Base-by-base conservation (phyloP, 2,113 vertebrate species). In the Leptobrachium ailaonicum region DNA sequence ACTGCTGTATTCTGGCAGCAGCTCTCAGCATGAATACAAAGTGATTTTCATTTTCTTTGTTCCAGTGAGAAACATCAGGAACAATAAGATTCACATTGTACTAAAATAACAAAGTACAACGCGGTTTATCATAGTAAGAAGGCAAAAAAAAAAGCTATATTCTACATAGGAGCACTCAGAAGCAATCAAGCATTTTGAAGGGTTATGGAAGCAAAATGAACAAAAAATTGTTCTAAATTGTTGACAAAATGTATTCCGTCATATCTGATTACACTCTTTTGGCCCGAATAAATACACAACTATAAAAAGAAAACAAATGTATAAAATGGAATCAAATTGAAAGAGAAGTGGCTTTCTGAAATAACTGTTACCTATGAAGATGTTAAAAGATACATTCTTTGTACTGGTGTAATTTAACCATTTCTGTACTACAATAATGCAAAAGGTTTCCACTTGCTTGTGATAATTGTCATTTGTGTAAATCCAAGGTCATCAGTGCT, bases 21-120 rank as follows among this genome's bases (percentile, higher is more conserved):
- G 44, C 47, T 80, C 71, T 68, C 45, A 68, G 71, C 47, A 67
- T 74, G 78, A 80, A 80, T 80, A 74, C 78, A 80, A 74, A 80
- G 50, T 80, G 71, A 68, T 74, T 80, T 80, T 60, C 63, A 68
- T 74, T 67, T 80, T 73, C 78, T 80, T 80, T 80, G 78, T 73
- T 80, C 78, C 63, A 74, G 71, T 12, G 63, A 74, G 20, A 64
- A 80, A 80, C 78, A 80, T 80, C 71, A 80, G 32, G 50, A 80
- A 80, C 71, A 80, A 80, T 73, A 66, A 56, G 47, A 80, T 80
- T 66, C 63, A 68, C 71, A 74, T 40, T 67, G 63, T 41, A 53
- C 47, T 4, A 60, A 72, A 74, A 80, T 73, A 80, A 74, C 50
- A 66, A 66, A 80, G 63, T 68, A 80, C 42, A 80, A 80, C 63